Conservation (phyloP, 2,113 vertebrate genomes). For the Corydoras maculifer region DNA sequence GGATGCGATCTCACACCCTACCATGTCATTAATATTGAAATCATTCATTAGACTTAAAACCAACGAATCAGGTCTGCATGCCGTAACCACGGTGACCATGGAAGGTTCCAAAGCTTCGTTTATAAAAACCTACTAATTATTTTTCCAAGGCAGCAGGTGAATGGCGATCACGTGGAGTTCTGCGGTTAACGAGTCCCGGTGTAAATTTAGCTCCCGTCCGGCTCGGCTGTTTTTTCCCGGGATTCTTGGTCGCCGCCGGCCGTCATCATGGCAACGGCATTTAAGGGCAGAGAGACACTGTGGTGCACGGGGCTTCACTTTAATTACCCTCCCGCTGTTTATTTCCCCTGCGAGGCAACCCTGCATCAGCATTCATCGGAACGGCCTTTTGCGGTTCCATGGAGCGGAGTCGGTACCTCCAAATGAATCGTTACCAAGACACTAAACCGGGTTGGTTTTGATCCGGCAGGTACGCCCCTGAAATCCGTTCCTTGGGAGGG, state of each 20-base stretch:
- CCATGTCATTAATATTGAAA: too few species aligned
- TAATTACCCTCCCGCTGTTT: conserved; percentile 35
- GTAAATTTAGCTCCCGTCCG: conserved; percentile 15
- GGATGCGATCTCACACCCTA: too few species aligned
- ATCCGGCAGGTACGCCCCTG: too few species aligned
- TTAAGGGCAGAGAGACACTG: conserved; percentile 11
- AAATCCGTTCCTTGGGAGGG: too few species aligned
- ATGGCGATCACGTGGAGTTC: neutral
- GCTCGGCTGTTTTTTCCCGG: neutral
- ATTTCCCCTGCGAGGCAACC: conserved; percentile 23
- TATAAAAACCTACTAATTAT: too few species aligned
- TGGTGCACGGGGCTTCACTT: conserved; percentile 21
- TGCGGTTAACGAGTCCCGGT: conserved; percentile 1
- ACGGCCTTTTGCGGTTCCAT: neutral
- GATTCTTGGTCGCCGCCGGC: neutral
- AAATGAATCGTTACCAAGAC: too few species aligned
- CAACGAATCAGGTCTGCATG: too few species aligned
- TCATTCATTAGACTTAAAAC: too few species aligned
- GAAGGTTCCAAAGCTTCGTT: too few species aligned
- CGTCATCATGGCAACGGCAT: conserved; percentile 31
- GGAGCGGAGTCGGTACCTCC: too few species aligned
- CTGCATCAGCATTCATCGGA: conserved; percentile 30
- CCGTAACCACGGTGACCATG: too few species aligned
- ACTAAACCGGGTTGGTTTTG: too few species aligned
- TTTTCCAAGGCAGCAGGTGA: neutral